Evolutionary conservation across 2,113 vertebrate genomes (phyloP).

Genomic region (Ancistrus triradiatus): DNA sequence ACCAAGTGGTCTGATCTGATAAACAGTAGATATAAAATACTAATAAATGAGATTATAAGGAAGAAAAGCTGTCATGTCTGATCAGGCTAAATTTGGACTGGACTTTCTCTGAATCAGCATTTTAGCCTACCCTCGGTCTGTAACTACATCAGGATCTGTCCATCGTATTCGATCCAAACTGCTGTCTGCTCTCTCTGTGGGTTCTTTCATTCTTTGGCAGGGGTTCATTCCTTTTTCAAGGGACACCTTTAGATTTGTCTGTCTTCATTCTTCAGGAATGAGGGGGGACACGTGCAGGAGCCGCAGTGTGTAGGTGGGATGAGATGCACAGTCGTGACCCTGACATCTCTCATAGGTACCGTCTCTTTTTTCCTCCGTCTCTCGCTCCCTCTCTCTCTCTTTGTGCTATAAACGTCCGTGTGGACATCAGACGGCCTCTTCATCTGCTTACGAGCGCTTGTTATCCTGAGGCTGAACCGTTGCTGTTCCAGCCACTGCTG

Average conservation of each 20-base stretch:
- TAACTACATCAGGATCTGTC: constrained; percentile 7
- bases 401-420: constrained; percentile 35
- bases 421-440: constrained; percentile 46
- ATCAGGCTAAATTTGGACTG: too few relatives aligned
- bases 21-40: too few relatives aligned
- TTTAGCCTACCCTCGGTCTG: background rate
- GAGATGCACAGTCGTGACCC: constrained; percentile 40
- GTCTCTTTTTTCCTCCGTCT: constrained; percentile 21
- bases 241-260: constrained; percentile 24
- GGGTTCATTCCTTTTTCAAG: constrained; percentile 19
- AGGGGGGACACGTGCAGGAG: constrained; percentile 31
- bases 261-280: constrained; percentile 31
- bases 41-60: too few relatives aligned
- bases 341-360: constrained; percentile 33
- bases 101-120: background rate
- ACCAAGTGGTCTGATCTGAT: too few relatives aligned
- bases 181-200: constrained; percentile 14
- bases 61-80: too few relatives aligned
- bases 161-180: constrained; percentile 12
- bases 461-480: constrained; percentile 42
- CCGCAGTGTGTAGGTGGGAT: constrained; percentile 40
- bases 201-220: background rate
- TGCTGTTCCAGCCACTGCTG: constrained; percentile 29
- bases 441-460: constrained; percentile 44
- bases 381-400: constrained; percentile 19